Percentiles rank a stretch among this genome's conserved stretches.
phyloP scores from a whole-genome alignment of 2,888 invertebrate genomes.

The Hypomecis punctinalis region DNA sequence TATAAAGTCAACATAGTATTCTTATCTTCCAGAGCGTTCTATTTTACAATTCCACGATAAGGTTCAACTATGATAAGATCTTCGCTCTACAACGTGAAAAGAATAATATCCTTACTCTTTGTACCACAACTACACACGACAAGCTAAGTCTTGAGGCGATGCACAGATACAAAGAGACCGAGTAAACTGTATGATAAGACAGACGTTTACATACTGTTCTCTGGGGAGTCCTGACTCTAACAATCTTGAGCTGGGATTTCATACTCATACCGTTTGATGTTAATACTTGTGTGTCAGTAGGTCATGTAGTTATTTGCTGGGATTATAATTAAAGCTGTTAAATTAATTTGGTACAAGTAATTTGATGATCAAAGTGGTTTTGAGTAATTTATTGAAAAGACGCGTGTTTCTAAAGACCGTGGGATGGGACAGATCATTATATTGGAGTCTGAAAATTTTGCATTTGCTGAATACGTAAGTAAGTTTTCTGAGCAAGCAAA shows the following conservation, averaged over 20 bases:
- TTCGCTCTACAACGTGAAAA: background rate
- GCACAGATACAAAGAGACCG: slow-evolving; percentile 15
- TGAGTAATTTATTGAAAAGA: too few relatives aligned
- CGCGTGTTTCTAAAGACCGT: too few relatives aligned
- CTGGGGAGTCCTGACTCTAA: background rate
- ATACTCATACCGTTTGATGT: background rate
- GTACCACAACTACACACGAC: background rate
- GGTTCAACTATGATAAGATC: slow-evolving; percentile 7
- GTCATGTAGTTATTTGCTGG: too few relatives aligned
- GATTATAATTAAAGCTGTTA: too few relatives aligned
- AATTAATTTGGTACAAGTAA: too few relatives aligned
- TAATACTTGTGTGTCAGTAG: too few relatives aligned
- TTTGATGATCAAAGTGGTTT: too few relatives aligned
- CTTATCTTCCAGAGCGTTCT: background rate
- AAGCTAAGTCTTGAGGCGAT: slow-evolving; percentile 10
- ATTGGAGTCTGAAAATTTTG: too few relatives aligned
- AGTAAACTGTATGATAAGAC: slow-evolving; percentile 11
- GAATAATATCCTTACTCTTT: background rate
- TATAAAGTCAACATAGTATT: background rate
- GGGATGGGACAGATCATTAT: too few relatives aligned
- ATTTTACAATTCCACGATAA: slow-evolving; percentile 3
- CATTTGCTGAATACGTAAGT: too few relatives aligned
- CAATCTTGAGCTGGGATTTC: background rate
- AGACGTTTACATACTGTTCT: slow-evolving; percentile 8
- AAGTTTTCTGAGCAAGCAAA: too few relatives aligned